These are phyloP conservation scores for Alfaro cultratus DNA, from an alignment of 2,797 vertebrate genomes.

Conservation along the genomic window DNA sequence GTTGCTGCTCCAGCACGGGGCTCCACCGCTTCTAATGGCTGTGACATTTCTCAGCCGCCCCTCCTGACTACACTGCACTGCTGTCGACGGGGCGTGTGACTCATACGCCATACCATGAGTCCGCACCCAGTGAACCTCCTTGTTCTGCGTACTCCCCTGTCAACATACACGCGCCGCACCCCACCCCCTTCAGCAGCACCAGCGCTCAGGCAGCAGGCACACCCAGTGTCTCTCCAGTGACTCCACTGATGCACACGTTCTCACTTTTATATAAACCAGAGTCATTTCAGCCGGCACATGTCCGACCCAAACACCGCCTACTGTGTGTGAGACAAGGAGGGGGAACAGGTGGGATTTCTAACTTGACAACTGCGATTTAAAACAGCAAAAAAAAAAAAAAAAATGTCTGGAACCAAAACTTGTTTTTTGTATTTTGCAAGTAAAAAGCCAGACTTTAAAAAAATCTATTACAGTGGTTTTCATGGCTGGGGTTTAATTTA, in stretches of 20 bases:
- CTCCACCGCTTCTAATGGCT: conserved; percentile 64
- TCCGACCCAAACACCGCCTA: background rate
- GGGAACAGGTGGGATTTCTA: conserved; percentile 30
- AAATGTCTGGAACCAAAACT: background rate
- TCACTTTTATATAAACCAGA: background rate
- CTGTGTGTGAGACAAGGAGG: background rate
- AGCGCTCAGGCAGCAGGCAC: conserved; percentile 63
- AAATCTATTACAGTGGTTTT: background rate
- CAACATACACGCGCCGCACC: conserved; percentile 14
- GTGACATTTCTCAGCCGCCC: conserved; percentile 78
- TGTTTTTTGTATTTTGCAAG: background rate
- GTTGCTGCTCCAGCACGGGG: conserved; percentile 47
- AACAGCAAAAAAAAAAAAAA: conserved; percentile 61
- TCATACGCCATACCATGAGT: conserved; percentile 73
- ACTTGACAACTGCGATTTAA: conserved; percentile 38
- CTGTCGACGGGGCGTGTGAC: conserved; percentile 77
- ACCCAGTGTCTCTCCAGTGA: conserved; percentile 59
- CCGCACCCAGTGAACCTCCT: conserved; percentile 72
- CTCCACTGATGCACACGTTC: conserved; percentile 34
- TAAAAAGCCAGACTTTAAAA: background rate
- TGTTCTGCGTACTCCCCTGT: conserved; percentile 51
- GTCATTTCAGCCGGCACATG: background rate
- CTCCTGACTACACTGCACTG: conserved; percentile 77
- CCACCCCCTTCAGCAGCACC: conserved; percentile 14
- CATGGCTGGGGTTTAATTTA: background rate